These are phyloP conservation scores for Petrophora chlorosata DNA, from an alignment of 2,888 invertebrate genomes.

Conservation along the genomic window DNA sequence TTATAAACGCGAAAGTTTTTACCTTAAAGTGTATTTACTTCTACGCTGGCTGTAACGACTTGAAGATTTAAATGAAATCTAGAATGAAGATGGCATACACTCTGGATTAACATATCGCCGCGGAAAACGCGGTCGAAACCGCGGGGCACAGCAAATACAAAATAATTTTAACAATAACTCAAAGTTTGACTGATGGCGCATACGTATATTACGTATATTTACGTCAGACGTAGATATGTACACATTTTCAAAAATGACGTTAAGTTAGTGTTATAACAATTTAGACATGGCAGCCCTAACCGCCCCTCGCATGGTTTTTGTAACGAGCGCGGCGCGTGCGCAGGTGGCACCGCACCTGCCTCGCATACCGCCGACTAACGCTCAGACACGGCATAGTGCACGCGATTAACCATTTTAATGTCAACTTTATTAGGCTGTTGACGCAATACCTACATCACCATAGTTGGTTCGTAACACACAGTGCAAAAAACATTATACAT, in stretches of 20 bases:
- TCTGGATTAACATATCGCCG: no score
- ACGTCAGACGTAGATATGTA: no score
- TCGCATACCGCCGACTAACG: conserved; percentile 60
- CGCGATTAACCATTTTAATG: conserved; percentile 49
- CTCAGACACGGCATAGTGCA: conserved; percentile 67
- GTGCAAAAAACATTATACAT: conserved; percentile 15
- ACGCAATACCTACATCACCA: conserved; percentile 20
- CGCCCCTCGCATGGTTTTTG: conserved; percentile 68
- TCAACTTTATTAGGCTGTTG: conserved; percentile 25
- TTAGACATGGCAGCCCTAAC: conserved; percentile 34
- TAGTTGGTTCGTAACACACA: conserved; percentile 13
- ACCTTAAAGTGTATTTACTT: no score
- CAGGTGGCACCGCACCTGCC: conserved; percentile 82
- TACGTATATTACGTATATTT: no score
- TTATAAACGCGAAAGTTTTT: no score
- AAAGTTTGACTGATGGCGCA: no score
- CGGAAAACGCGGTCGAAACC: no score
- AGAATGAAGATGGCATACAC: no score
- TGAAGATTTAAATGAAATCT: no score
- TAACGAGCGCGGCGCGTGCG: conserved; percentile 76
- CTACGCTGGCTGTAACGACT: no score
- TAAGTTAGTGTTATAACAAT: conserved; percentile 1
- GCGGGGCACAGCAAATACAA: no score
- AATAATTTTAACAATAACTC: no score
- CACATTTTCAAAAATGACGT: not conserved